Evolutionary conservation across 2,888 invertebrate species (phyloP).

Genomic region (Drosophila helvetica): DNA sequence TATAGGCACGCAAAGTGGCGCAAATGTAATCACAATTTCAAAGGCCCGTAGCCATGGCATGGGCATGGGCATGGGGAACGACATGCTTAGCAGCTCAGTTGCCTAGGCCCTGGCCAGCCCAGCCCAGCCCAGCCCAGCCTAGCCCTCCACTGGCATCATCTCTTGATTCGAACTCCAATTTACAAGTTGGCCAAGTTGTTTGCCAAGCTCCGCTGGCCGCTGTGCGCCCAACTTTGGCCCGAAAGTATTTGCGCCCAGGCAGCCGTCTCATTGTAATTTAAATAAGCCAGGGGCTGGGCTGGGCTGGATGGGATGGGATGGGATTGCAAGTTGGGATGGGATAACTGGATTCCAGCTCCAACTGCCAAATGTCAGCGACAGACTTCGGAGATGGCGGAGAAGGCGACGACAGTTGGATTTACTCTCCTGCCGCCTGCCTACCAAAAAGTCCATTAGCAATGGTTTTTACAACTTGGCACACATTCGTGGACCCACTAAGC

Average conservation of each 20-base stretch:
- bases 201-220: slow-evolving; percentile 45
- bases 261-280: slow-evolving; percentile 73
- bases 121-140: neutral
- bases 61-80: slow-evolving; percentile 41
- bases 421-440: slow-evolving; percentile 42
- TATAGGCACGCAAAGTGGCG: slow-evolving; percentile 74
- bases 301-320: slow-evolving; percentile 37
- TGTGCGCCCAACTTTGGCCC: slow-evolving; percentile 44
- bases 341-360: slow-evolving; percentile 62
- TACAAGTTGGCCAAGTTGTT: slow-evolving; percentile 78
- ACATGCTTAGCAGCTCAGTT: slow-evolving; percentile 53
- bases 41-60: slow-evolving; percentile 40
- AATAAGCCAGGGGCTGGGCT: slow-evolving; percentile 61
- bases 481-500: slow-evolving; percentile 52
- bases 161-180: slow-evolving; percentile 71
- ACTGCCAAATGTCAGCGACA: slow-evolving; percentile 77
- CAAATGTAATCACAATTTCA: slow-evolving; percentile 56
- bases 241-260: slow-evolving; percentile 47
- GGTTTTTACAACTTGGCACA: slow-evolving; percentile 78
- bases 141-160: slow-evolving; percentile 26
- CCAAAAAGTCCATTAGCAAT: slow-evolving; percentile 77
- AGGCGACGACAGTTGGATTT: slow-evolving; percentile 67
- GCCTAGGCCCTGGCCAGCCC: slow-evolving; percentile 1
- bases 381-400: slow-evolving; percentile 65
- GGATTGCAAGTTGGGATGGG: slow-evolving; percentile 28